Conservation (phyloP, 2,113 vertebrate genomes). For the Galbula dea region DNA sequence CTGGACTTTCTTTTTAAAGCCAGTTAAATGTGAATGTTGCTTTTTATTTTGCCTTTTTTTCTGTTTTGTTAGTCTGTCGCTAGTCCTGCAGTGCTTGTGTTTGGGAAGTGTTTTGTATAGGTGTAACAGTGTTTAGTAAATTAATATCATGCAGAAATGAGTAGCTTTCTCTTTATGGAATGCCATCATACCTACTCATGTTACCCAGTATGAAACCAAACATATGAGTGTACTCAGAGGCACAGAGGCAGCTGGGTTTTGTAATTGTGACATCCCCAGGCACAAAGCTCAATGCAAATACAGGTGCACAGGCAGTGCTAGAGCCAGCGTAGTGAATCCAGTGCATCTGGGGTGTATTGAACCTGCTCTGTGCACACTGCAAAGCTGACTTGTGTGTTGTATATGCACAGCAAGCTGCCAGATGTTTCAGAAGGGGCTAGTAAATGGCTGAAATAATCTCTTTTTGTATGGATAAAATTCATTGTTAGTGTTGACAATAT, state of each 20-base stretch:
- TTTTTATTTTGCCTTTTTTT: neutral
- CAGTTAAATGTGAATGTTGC: neutral
- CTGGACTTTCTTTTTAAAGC: neutral
- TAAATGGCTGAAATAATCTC: neutral
- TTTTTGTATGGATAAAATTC: neutral
- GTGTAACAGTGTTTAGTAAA: neutral
- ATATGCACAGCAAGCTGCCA: neutral
- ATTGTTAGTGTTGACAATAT: neutral
- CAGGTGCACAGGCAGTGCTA: neutral
- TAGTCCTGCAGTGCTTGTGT: neutral
- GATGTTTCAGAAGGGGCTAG: neutral
- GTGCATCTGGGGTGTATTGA: neutral
- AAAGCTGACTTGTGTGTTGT: too few relatives aligned
- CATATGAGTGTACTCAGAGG: fast-evolving
- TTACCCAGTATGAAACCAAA: neutral
- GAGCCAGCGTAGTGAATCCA: neutral
- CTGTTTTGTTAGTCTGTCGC: neutral
- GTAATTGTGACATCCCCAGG: neutral
- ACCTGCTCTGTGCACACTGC: neutral
- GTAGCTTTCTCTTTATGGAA: neutral
- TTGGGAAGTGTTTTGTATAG: neutral
- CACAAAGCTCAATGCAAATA: neutral
- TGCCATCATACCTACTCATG: neutral
- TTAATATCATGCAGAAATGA: neutral
- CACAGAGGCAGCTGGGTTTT: neutral